Conservation (phyloP, 30 jellyfish, hydroid and myxozoan species). For the Mastigias papua region DNA sequence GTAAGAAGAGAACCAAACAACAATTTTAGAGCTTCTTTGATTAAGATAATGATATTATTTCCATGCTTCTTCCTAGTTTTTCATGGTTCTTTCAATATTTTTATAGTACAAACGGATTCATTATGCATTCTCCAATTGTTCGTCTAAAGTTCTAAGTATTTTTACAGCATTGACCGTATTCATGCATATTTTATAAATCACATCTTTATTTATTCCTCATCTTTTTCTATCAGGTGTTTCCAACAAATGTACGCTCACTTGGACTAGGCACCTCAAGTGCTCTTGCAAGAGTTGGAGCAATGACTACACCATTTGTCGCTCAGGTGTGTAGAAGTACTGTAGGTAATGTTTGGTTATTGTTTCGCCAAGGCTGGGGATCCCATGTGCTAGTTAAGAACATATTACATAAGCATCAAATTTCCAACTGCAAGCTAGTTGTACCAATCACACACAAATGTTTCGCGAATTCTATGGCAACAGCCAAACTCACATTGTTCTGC, state of each 20-base stretch:
- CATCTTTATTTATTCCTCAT: too few relatives aligned
- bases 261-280: constrained; percentile 91
- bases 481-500: too few relatives aligned
- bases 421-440: too few relatives aligned
- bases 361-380: too few relatives aligned
- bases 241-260: constrained; percentile 88
- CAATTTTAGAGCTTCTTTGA: too few relatives aligned
- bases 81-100: not conserved
- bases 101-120: not conserved
- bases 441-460: too few relatives aligned
- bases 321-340: constrained; percentile 63
- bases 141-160: not conserved
- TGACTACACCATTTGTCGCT: constrained; percentile 94
- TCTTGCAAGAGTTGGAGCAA: constrained; percentile 88
- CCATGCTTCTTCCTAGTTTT: not conserved
- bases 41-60: too few relatives aligned
- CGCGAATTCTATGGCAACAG: too few relatives aligned
- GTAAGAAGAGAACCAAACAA: too few relatives aligned
- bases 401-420: too few relatives aligned
- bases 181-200: not conserved
- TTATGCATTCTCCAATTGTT: not conserved
- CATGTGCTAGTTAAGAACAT: too few relatives aligned
- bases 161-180: not conserved
- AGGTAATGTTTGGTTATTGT: not conserved
- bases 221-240: constrained; percentile 72